phyloP scores from a whole-genome alignment of 2,888 invertebrate genomes.

The Lapara coniferarum region DNA sequence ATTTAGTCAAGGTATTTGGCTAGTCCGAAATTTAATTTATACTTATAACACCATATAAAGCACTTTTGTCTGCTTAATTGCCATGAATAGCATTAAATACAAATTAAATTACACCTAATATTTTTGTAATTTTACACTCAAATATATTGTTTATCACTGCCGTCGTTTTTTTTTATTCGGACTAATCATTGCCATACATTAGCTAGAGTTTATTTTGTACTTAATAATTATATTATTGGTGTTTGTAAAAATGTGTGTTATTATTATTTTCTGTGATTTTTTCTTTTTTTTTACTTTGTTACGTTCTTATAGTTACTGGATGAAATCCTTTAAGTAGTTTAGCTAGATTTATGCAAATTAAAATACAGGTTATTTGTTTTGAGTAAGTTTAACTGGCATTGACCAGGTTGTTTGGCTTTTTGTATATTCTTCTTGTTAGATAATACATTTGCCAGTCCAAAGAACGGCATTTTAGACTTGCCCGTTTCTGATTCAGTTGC shows the following conservation, averaged over 20 bases:
- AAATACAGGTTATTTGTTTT: constrained; percentile 35
- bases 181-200: constrained; percentile 76
- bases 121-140: constrained; percentile 24
- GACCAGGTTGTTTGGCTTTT: constrained; percentile 48
- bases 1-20: constrained; percentile 60
- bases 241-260: constrained; percentile 53
- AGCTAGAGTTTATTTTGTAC: constrained; percentile 70
- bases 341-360: constrained; percentile 44
- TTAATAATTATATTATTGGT: constrained; percentile 58
- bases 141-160: constrained; percentile 24
- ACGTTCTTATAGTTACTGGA: constrained; percentile 67
- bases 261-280: constrained; percentile 78
- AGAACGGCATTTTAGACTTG: constrained; percentile 60
- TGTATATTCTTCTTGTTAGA: constrained; percentile 39
- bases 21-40: constrained; percentile 67
- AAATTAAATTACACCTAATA: constrained; percentile 12
- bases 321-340: constrained; percentile 67
- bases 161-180: constrained; percentile 50
- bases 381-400: constrained; percentile 45
- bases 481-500: constrained; percentile 42
- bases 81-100: not conserved
- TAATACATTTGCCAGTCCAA: constrained; percentile 58
- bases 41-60: constrained; percentile 25
- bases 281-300: constrained; percentile 55
- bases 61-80: not conserved